Percentiles rank a stretch among this genome's conserved stretches.
phyloP scores from a whole-genome alignment of 2,113 vertebrate species.

The Amblyopsis rosae region DNA sequence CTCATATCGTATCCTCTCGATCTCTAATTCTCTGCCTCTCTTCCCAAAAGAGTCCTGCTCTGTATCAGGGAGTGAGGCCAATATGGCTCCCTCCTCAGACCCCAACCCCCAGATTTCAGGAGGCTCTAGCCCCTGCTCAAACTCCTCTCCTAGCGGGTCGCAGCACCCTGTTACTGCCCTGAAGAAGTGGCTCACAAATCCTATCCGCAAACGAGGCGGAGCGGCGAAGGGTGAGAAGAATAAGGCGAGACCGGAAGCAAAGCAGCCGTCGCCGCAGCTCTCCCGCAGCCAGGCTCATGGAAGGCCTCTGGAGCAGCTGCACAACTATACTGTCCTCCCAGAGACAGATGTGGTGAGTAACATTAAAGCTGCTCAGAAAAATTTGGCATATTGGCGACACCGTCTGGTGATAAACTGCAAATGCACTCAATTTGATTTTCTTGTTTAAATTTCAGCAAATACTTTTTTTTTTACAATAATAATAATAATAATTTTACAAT shows the following conservation, averaged over 20 bases:
- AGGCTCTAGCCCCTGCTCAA: constrained; percentile 78
- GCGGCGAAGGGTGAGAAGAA: constrained; percentile 67
- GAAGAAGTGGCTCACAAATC: constrained; percentile 83
- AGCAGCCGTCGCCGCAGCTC: constrained; percentile 27
- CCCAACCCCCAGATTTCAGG: constrained; percentile 74
- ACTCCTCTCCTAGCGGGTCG: constrained; percentile 61
- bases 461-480: no score
- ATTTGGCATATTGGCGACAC: no score
- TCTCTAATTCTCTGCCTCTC: not conserved
- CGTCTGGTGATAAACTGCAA: no score
- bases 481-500: no score
- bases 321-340: constrained; percentile 36
- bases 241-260: constrained; percentile 55
- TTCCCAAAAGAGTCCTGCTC: constrained; percentile 80
- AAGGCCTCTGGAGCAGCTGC: constrained; percentile 50
- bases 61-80: constrained; percentile 79
- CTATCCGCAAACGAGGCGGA: constrained; percentile 69
- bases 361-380: not conserved
- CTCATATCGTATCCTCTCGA: not conserved
- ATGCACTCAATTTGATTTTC: no score
- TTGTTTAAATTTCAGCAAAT: no score
- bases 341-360: constrained; percentile 58
- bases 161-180: constrained; percentile 77
- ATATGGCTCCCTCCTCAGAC: constrained; percentile 74
- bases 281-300: constrained; percentile 55